Base-by-base conservation (phyloP, 2,888 invertebrate species). In the Tetramorium bicarinatum region DNA sequence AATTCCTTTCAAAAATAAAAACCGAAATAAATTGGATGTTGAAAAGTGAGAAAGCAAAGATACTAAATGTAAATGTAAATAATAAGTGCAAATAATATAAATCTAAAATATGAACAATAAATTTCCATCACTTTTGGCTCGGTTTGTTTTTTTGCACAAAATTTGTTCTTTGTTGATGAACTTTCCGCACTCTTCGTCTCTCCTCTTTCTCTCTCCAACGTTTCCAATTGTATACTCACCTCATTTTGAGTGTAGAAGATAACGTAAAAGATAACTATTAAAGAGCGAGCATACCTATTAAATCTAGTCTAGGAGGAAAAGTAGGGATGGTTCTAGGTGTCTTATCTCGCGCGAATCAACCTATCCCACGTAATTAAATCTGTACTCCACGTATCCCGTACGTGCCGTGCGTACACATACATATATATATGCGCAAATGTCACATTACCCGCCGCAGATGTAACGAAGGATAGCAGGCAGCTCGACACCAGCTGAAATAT, bases 301-400 rank as follows among this genome's bases (percentile, higher is more conserved):
- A 64, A 21, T 41, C 66, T 66, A 44, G 8, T 8, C 44, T 29
- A 34, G 8, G 2, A 25, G 15, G 15, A 13, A 44, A 44, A 66
- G 29, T 59, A 34, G 47, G 18, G 25, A 25, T 44, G 47, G 15
- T 2, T 34, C 15, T 66, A 66, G 44, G 15, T 47, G 44, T 29
- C 7, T 67, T 47, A 67, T 47, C 59, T 59, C 29, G n/a, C 44
- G 29, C 44, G 13, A 74, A 61, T 74, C 74, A 74, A 74, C 44
- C 7, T 61, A 59, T 74, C 29, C 59, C 74, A 74, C 59, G 74
- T 74, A 59, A 18, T 34, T 29, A 29, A n/a, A 67, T 67, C 25
- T n/a, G n/a, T 69, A 7, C 25, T 74, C 56, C 72, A 74, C 72
- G 72, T 74, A 59, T 72, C 38, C 34, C 25, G 7, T 9, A 18